phyloP scores from a whole-genome alignment of 2,888 invertebrate species.

The Helicoverpa assulta region DNA sequence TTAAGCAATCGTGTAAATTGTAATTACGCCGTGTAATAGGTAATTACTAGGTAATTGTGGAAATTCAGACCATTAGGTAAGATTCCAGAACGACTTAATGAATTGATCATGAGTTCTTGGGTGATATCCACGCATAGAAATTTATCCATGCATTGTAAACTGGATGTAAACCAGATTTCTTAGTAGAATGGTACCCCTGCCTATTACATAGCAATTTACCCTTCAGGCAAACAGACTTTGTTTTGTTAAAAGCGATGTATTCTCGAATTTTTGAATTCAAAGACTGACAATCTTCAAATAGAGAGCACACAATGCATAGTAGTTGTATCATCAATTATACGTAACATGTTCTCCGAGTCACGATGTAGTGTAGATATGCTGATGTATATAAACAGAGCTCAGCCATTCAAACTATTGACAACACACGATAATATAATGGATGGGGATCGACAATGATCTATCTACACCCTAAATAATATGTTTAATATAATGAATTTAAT shows the following conservation, averaged over 20 bases:
- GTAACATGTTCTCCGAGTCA: slow-evolving; percentile 21
- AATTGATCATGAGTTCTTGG: no score
- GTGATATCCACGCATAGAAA: no score
- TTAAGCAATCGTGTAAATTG: background rate
- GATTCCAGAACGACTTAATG: no score
- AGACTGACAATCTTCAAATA: background rate
- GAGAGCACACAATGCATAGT: slow-evolving; percentile 1
- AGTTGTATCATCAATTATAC: slow-evolving; percentile 48
- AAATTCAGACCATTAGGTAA: no score
- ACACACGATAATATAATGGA: slow-evolving; percentile 14
- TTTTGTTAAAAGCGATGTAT: background rate
- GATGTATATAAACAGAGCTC: slow-evolving; percentile 42
- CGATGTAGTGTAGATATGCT: slow-evolving; percentile 16
- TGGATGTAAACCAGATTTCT: no score
- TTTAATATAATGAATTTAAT: no score
- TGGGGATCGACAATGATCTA: no score
- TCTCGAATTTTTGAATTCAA: background rate
- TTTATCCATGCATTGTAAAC: no score
- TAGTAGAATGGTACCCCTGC: no score
- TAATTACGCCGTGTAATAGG: background rate
- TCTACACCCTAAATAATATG: no score
- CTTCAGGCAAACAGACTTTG: no score
- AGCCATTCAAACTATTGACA: slow-evolving; percentile 40
- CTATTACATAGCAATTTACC: no score
- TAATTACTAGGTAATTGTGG: background rate